Evolutionary conservation across 2,797 vertebrate species (phyloP).

Genomic region (Cynodonichthys magdalenae): DNA sequence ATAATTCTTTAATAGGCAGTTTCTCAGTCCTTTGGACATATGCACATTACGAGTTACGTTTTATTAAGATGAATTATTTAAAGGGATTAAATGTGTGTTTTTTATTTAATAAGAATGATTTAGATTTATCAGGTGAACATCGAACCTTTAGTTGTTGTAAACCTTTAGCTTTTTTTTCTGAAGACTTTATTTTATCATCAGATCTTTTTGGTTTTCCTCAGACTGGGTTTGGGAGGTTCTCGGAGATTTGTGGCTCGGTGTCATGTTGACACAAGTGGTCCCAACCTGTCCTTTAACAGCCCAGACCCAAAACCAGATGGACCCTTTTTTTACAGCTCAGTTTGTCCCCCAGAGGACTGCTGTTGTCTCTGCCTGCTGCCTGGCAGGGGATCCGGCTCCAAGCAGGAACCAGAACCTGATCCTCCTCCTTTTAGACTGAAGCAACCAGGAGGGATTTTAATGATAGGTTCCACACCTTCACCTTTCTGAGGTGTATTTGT

Average conservation of each 20-base stretch:
- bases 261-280: conserved; percentile 65
- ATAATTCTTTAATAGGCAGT: no score
- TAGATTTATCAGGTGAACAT: no score
- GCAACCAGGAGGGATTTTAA: conserved; percentile 31
- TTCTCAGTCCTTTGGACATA: no score
- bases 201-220: no score
- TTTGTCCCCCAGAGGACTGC: conserved; percentile 28
- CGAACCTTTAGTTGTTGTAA: no score
- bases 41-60: no score
- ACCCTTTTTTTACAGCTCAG: conserved; percentile 53
- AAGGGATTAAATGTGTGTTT: no score
- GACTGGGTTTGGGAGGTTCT: conserved; percentile 5
- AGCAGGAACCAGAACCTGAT: conserved; percentile 42
- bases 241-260: conserved; percentile 45
- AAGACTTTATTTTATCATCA: no score
- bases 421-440: conserved; percentile 24
- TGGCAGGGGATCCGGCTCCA: conserved; percentile 37
- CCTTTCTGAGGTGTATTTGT: conserved; percentile 8
- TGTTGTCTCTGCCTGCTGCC: conserved; percentile 31
- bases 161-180: no score
- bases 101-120: no score
- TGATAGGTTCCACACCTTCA: conserved; percentile 11
- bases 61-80: no score
- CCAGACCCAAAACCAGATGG: conserved; percentile 38
- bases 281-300: conserved; percentile 53